Evolutionary conservation across 2,888 invertebrate genomes (phyloP), one percentile per base, ranked within the genome.

Genomic region (Nomada ruficornis): DNA sequence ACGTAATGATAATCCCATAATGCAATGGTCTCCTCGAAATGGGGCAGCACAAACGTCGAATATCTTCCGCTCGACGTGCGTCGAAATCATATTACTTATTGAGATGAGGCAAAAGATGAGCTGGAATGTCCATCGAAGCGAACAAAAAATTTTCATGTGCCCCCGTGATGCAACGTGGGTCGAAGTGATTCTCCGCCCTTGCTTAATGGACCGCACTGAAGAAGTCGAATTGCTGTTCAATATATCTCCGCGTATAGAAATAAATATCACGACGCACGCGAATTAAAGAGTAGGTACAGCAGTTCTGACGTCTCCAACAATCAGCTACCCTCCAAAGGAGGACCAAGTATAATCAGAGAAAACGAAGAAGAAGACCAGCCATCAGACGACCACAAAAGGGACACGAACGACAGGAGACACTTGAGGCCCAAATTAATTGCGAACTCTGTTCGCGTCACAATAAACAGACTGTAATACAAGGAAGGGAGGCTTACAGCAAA

Each of bases 1-100:
- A 73, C 83, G 88, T 88, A 89, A 88, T 89, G 86, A 88, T 89
- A 89, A 89, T 89, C 89, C 86, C 81, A 86, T 89, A 89, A 89
- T 89, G 78, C 86, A 55, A 79, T 82, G 83, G 75, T 78, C 84
- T 68, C 65, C 62, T 81, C 79, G 80, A 80, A 85, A 83, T 84
- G 72, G 86, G 65, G 69, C 83, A 79, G 69, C 74, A 82, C 80
- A 80, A 83, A 74, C 52, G 80, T 81, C 86, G 82, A 85, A 88
- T 88, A 81, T 82, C 83, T 86, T 89, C 88, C 86, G 79, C 86
- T 70, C 68, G 59, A 36, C 71, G 52, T 72, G 64, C 80, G 63
- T 65, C 70, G 63, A 86, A 88, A 88, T 88, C 86, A 85, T 86
- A 84, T 85, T 85, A 70, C 76, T 85, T 26, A 75, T 86, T 82